phyloP scores from a whole-genome alignment of 2,113 vertebrate genomes.

The Chaenocephalus aceratus region DNA sequence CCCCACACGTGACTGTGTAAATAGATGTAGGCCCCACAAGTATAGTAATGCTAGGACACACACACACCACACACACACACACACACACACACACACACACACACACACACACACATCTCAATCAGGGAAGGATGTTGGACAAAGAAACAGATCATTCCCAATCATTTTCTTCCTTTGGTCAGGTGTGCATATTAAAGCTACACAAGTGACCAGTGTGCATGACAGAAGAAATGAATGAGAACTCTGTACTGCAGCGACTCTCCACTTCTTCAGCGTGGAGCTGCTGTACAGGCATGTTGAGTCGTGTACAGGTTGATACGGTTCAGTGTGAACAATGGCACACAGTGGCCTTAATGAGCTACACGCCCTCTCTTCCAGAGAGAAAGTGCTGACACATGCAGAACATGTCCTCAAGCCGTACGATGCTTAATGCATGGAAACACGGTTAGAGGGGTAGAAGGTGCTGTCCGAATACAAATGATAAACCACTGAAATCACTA shows the following conservation, averaged over 20 bases:
- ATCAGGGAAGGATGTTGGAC: conserved; percentile 23
- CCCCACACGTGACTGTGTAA: no score
- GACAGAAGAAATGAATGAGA: conserved; percentile 15
- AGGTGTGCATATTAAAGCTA: conserved; percentile 8
- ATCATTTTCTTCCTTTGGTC: conserved; percentile 11
- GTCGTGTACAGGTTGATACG: conserved; percentile 70
- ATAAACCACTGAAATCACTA: background rate
- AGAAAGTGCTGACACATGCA: conserved; percentile 64
- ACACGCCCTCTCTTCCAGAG: conserved; percentile 37
- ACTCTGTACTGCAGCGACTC: conserved; percentile 5
- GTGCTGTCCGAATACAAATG: conserved; percentile 12
- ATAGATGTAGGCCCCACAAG: no score
- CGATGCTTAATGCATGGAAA: conserved; percentile 50
- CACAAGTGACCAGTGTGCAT: no score
- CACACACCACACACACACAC: background rate
- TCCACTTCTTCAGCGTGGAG: conserved; percentile 28
- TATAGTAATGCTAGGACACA: no score
- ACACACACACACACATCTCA: background rate
- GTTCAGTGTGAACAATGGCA: conserved; percentile 72
- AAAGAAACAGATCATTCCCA: conserved; percentile 30
- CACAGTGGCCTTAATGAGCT: conserved; percentile 68
- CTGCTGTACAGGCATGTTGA: conserved; percentile 61
- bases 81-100: background rate
- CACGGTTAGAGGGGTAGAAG: conserved; percentile 33
- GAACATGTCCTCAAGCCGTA: conserved; percentile 33